These are phyloP conservation scores for Neosilurus mollespiculum DNA, from an alignment of 2,797 vertebrate species.

Conservation along the genomic window DNA sequence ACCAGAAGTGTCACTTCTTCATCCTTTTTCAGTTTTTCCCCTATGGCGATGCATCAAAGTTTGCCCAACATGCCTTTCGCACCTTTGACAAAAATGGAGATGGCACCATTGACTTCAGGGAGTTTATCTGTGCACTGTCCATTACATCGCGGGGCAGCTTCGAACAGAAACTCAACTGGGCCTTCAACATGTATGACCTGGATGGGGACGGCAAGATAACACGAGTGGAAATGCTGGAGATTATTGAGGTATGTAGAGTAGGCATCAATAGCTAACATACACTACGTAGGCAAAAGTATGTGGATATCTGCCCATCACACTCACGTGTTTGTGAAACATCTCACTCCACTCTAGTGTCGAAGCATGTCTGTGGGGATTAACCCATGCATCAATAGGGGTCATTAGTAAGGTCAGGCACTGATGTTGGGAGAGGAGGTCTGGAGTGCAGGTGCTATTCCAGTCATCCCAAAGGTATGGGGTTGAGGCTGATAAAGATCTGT, in stretches of 20 bases:
- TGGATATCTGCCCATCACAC: background rate
- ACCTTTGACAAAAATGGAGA: conserved; percentile 91
- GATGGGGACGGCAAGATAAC: conserved; percentile 91
- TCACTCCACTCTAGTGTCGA: background rate
- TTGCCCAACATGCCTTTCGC: conserved; percentile 87
- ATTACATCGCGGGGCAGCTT: conserved; percentile 90
- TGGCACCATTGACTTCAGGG: conserved; percentile 89
- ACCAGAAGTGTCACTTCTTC: background rate
- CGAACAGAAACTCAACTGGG: conserved; percentile 92
- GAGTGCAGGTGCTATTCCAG: background rate
- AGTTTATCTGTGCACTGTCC: conserved; percentile 89
- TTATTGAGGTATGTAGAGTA: conserved; percentile 80
- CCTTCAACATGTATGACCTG: conserved; percentile 91
- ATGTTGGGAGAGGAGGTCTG: background rate
- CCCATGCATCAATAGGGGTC: too few relatives aligned
- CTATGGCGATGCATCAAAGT: conserved; percentile 87
- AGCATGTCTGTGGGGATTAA: background rate
- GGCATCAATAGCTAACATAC: background rate
- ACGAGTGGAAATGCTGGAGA: conserved; percentile 89
- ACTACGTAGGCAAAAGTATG: background rate
- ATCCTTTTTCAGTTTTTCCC: conserved; percentile 83
- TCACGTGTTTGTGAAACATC: background rate
- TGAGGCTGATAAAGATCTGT: background rate
- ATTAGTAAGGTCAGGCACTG: background rate
- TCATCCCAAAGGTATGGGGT: background rate